A percentile compares a stretch with the other conserved stretches of the same genome.
Conservation (phyloP, 2,113 vertebrate species). For the Tapirus terrestris region DNA sequence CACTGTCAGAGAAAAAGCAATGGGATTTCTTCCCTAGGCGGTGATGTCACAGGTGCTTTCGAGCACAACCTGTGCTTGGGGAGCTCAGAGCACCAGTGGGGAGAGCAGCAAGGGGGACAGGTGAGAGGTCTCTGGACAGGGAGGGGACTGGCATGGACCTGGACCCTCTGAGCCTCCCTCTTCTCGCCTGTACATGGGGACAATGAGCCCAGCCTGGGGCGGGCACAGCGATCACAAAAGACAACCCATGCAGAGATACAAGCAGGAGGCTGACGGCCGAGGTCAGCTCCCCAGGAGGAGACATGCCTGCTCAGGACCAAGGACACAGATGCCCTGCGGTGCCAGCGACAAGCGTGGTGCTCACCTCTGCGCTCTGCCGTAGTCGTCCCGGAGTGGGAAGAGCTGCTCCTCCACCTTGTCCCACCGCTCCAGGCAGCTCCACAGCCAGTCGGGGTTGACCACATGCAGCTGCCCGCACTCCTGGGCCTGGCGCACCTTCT, state of each 20-base stretch:
- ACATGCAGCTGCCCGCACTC: conserved; percentile 93
- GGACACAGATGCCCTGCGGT: too few relatives aligned
- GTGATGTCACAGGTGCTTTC: fast-evolving
- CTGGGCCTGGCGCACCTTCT: conserved; percentile 96
- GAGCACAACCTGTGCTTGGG: fast-evolving
- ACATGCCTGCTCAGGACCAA: too few relatives aligned
- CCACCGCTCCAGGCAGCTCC: conserved; percentile 98
- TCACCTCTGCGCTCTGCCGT: conserved; percentile 90
- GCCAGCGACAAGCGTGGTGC: not conserved
- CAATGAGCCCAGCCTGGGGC: too few relatives aligned
- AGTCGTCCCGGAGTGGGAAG: conserved; percentile 95
- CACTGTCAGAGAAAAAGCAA: fast-evolving
- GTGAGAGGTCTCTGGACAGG: fast-evolving
- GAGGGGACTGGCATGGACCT: not conserved
- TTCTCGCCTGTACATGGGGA: fast-evolving
- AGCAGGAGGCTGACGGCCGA: not conserved
- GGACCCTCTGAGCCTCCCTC: not conserved
- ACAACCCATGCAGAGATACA: too few relatives aligned
- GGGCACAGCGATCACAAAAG: too few relatives aligned
- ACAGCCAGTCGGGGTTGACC: conserved; percentile 98
- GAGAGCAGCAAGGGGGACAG: not conserved
- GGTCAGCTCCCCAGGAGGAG: not conserved
- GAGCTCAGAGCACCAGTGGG: fast-evolving
- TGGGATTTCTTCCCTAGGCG: not conserved
- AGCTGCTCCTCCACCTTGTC: conserved; percentile 96